Evolutionary conservation across 2,797 vertebrate genomes (phyloP).

Genomic region (Premnoplex brunnescens): DNA sequence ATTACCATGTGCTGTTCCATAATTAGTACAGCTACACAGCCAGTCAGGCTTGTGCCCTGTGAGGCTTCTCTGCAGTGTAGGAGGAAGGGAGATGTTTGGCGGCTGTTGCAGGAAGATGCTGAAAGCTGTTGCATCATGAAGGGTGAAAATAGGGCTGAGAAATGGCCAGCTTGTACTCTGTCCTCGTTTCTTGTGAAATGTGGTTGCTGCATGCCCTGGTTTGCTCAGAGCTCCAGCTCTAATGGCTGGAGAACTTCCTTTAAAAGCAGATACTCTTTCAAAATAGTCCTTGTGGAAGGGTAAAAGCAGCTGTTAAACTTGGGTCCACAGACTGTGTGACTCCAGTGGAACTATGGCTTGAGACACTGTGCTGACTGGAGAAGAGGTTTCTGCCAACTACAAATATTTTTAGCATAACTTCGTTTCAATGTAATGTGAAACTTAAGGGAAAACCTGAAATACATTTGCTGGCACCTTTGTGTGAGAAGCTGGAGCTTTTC

Average conservation of each 20-base stretch:
- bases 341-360: neutral
- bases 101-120: neutral
- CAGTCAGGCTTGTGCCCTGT: neutral
- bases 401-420: neutral
- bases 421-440: neutral
- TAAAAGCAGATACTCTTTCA: neutral
- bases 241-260: neutral
- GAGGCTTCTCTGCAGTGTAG: neutral
- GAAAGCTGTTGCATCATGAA: neutral
- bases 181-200: neutral
- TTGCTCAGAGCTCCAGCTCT: neutral
- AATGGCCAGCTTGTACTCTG: neutral
- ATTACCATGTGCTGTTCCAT: neutral
- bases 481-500: neutral
- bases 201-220: neutral
- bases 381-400: neutral
- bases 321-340: neutral
- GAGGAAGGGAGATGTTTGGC: neutral
- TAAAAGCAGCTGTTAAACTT: neutral
- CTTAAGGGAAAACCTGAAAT: neutral
- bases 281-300: neutral
- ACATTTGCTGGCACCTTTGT: accelerated
- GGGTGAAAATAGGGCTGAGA: neutral
- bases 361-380: neutral
- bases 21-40: neutral